Percentiles rank a stretch among this genome's conserved stretches.
These are phyloP conservation scores for Cotesia glomerata DNA, from an alignment of 1,140 invertebrate species.

Conservation along the genomic window DNA sequence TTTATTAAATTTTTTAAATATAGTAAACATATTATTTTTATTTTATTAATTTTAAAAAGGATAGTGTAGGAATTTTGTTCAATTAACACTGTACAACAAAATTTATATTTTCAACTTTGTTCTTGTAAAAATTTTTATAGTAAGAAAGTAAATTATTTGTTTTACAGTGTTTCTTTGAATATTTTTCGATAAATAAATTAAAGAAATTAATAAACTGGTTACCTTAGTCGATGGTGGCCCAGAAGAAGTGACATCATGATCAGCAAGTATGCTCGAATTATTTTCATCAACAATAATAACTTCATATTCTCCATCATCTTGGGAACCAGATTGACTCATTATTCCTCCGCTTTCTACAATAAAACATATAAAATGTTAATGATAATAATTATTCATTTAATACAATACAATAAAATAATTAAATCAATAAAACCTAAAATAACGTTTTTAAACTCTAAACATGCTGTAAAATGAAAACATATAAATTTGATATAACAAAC, in stretches of 20 bases:
- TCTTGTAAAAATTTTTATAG: no score
- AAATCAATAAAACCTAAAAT: no score
- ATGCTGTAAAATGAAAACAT: not conserved
- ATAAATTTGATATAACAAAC: no score
- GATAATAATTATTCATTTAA: not conserved
- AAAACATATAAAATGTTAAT: slow-evolving; percentile 34
- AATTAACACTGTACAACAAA: no score
- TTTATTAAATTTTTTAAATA: not conserved
- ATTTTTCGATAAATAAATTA: not conserved
- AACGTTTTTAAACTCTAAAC: not conserved
- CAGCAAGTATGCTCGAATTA: slow-evolving; percentile 80
- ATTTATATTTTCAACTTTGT: no score
- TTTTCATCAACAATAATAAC: slow-evolving; percentile 90
- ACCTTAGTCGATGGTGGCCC: slow-evolving; percentile 84
- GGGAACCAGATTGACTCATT: slow-evolving; percentile 61
- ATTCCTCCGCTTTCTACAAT: slow-evolving; percentile 56
- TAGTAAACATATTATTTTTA: not conserved
- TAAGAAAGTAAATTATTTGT: no score
- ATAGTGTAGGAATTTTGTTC: no score
- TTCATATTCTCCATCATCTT: slow-evolving; percentile 83
- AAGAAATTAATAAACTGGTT: slow-evolving; percentile 45
- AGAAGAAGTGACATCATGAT: slow-evolving; percentile 75
- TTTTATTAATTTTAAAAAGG: no score
- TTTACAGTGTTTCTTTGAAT: not conserved
- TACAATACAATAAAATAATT: no score